phyloP scores from a whole-genome alignment of 2,113 vertebrate species.

The Syngnathus floridae region DNA sequence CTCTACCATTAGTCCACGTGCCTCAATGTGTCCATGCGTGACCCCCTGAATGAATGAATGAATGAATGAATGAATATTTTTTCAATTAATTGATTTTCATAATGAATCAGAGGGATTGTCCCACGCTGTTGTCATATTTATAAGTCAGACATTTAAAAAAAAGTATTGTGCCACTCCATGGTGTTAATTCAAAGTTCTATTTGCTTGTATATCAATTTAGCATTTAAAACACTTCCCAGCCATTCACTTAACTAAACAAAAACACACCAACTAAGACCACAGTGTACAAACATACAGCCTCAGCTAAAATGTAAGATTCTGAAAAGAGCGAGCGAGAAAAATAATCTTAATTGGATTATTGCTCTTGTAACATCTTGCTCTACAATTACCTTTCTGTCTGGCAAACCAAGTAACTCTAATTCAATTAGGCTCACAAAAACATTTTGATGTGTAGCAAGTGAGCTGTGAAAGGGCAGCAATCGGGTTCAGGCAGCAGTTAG shows the following conservation, averaged over 20 bases:
- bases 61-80: too few species aligned
- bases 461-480: constrained; percentile 52
- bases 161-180: too few species aligned
- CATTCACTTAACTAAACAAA: not conserved
- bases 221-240: not conserved
- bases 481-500: constrained; percentile 33
- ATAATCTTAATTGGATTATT: not conserved
- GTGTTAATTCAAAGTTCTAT: too few species aligned
- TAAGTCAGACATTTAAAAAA: too few species aligned
- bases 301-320: not conserved
- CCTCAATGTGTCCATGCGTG: too few species aligned
- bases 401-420: constrained; percentile 5
- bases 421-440: constrained; percentile 38
- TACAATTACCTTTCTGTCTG: constrained; percentile 3
- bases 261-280: not conserved
- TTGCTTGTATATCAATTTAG: not conserved
- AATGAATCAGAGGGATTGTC: too few species aligned
- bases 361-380: not conserved
- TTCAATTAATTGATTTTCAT: too few species aligned
- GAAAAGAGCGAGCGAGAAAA: not conserved
- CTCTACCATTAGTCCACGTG: too few species aligned
- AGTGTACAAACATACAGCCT: not conserved
- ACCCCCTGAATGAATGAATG: too few species aligned
- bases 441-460: constrained; percentile 55
- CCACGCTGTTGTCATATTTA: too few species aligned